phyloP scores from a whole-genome alignment of 2,797 vertebrate genomes.

The Oryzias sinensis region DNA sequence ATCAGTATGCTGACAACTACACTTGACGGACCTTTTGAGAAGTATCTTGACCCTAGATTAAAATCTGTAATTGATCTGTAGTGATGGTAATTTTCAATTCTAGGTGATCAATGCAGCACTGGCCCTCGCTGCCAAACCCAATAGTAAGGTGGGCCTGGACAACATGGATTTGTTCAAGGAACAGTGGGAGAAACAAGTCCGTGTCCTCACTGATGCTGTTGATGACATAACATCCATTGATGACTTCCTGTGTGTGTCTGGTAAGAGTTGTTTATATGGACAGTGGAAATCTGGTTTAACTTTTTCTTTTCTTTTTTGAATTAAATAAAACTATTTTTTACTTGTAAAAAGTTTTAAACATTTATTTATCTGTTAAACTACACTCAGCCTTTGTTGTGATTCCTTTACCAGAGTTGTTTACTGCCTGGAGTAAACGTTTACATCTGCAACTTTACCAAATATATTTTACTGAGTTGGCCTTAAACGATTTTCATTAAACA shows the following conservation, averaged over 20 bases:
- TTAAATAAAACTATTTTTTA: too few species aligned
- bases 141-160: conserved; percentile 99
- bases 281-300: too few species aligned
- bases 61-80: conserved; percentile 59
- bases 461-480: conserved; percentile 51
- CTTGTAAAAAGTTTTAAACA: too few species aligned
- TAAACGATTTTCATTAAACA: conserved; percentile 69
- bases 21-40: too few species aligned
- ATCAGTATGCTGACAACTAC: too few species aligned
- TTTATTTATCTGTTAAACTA: too few species aligned
- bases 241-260: conserved; percentile 97
- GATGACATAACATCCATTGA: conserved; percentile 99
- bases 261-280: conserved; percentile 76
- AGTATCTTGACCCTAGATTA: neutral
- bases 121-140: conserved; percentile 93
- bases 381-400: too few species aligned
- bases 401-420: too few species aligned
- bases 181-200: conserved; percentile 98
- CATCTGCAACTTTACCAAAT: conserved; percentile 58
- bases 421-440: conserved; percentile 10
- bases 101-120: conserved; percentile 98
- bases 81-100: conserved; percentile 75
- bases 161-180: conserved; percentile 99
- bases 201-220: conserved; percentile 95
- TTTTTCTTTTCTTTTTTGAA: too few species aligned